Conservation (phyloP, 2,797 vertebrate genomes). For the Chaetodon trifasciatus region DNA sequence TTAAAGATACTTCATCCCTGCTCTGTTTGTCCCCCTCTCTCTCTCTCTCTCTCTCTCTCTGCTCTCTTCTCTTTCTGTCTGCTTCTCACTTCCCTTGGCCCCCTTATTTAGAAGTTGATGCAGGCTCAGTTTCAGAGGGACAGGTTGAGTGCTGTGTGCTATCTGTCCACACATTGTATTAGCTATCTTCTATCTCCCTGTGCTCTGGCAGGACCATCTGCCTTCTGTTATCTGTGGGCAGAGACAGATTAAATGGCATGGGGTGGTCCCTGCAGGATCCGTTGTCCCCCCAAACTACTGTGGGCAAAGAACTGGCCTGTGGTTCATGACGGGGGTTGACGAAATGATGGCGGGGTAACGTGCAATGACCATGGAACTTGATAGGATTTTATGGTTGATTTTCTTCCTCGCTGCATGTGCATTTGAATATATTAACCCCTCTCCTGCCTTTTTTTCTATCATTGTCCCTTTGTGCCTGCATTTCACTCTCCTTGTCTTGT, state of each 20-base stretch:
- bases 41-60: constrained; percentile 15
- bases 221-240: constrained; percentile 80
- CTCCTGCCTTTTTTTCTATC: constrained; percentile 33
- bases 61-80: constrained; percentile 25
- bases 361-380: constrained; percentile 55
- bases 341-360: constrained; percentile 44
- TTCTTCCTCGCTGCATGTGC: constrained; percentile 49
- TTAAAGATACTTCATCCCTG: constrained; percentile 45
- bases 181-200: constrained; percentile 70
- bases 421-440: constrained; percentile 49
- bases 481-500: constrained; percentile 1
- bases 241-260: constrained; percentile 84
- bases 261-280: constrained; percentile 75
- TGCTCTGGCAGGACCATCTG: constrained; percentile 79
- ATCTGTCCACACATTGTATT: constrained; percentile 66
- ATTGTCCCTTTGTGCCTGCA: constrained; percentile 23
- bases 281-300: constrained; percentile 61
- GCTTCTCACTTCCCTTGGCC: constrained; percentile 37
- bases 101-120: constrained; percentile 60
- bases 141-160: constrained; percentile 62
- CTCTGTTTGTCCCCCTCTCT: constrained; percentile 28
- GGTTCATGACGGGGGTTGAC: constrained; percentile 55
- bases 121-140: constrained; percentile 70
- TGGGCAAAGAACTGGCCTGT: constrained; percentile 52
- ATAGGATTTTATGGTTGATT: constrained; percentile 70